Evolutionary conservation across 1,140 invertebrate genomes (phyloP), one percentile per base, ranked within the genome.

Genomic region (Tetragonula clypearis): DNA sequence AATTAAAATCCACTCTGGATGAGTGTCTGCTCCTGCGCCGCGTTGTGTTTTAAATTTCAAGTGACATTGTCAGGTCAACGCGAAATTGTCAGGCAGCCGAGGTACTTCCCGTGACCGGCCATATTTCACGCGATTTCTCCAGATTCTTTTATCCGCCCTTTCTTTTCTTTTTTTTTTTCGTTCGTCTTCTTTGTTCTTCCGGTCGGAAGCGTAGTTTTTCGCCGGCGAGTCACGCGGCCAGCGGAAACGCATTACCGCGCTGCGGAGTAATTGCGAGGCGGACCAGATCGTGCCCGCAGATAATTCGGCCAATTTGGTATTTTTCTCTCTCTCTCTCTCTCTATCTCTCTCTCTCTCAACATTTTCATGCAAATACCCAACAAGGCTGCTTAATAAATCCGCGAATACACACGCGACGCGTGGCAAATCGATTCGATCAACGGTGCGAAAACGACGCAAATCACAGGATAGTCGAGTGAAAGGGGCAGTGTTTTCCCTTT

Each of bases 401-500:
- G 86, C 30, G 78, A 72, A 84, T 62, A 78, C 74, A 76, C 87
- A 71, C 23, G 80, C 26, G 55, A 58, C 55, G 69, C 35, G 71
- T 53, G 79, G 69, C 66, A 85, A 88, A 88, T 88, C 75, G 87
- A 84, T 87, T 80, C 68, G 87, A 87, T 87, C 86, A 53, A 53
- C 30, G 35, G 72, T 55, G 62, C 73, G 72, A 82, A 76, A 76
- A 76, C 74, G 65, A 71, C 53, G 35, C 55, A 75, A 69, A 68
- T 77, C 65, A n/a, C 41, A 8, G 23, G 60, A 62, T 19, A 41
- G 30, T 41, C 0, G 56, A 21, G 55, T 30, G 15, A 19, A n/a
- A 19, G 9, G 0, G 9, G 30, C 30, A 30, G 30, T 30, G 30
- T 30, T 30, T 30, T 1, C 30, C 30, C 30, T 30, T 30, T 30